Conservation (phyloP, 1,140 invertebrate genomes). For the Heliconius nattereri region DNA sequence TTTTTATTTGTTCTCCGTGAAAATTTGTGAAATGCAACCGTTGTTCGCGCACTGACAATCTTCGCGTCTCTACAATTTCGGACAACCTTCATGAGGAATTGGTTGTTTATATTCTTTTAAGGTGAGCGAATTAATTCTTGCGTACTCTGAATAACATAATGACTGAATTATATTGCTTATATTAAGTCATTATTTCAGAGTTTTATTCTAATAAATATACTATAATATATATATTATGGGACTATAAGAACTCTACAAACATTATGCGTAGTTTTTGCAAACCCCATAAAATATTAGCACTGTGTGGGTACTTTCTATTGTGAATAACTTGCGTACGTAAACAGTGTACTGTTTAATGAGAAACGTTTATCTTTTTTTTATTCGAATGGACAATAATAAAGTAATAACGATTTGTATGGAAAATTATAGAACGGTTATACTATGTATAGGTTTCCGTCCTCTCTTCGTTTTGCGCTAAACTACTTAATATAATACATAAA, state of each 20-base stretch:
- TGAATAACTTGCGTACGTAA: conserved; percentile 8
- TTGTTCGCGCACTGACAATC: conserved; percentile 59
- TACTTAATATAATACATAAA: no score
- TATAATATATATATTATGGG: background rate
- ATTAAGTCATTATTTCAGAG: background rate
- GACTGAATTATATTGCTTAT: background rate
- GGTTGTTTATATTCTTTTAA: conserved; percentile 57
- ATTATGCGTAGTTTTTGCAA: background rate
- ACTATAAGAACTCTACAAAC: background rate
- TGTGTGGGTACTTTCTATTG: conserved; percentile 7
- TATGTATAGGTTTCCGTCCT: no score
- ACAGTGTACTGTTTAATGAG: background rate
- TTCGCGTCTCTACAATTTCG: conserved; percentile 49
- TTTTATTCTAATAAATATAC: background rate
- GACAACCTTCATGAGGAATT: conserved; percentile 68
- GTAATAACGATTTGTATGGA: background rate
- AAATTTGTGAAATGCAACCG: conserved; percentile 76
- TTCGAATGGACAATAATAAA: background rate
- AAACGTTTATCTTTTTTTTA: background rate
- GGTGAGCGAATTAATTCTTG: conserved; percentile 51
- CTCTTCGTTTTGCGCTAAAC: no score
- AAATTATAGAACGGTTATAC: no score
- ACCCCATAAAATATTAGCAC: background rate
- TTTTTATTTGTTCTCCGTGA: conserved; percentile 67
- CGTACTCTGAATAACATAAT: background rate